Percentiles rank a stretch among this genome's conserved stretches.
These are phyloP conservation scores for Molorchus minor DNA, from an alignment of 2,888 invertebrate genomes.

Conservation along the genomic window DNA sequence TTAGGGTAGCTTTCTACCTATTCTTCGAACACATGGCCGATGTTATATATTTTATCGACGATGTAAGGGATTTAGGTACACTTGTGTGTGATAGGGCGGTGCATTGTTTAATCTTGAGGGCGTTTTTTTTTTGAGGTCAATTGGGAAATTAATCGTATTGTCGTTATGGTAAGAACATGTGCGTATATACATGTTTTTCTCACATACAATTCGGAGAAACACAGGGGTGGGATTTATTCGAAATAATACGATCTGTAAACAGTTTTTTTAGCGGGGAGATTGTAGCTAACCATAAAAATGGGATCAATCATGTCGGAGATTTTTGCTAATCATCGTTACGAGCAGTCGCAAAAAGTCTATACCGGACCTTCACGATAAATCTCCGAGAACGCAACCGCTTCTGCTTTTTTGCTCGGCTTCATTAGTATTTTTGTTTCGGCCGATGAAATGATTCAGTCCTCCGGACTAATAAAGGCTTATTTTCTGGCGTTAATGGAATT, in stretches of 20 bases:
- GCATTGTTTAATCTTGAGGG: slow-evolving; percentile 4
- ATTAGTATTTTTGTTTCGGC: not conserved
- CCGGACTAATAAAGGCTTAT: slow-evolving; percentile 7
- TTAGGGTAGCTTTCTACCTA: slow-evolving; percentile 32
- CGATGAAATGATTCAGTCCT: slow-evolving; percentile 10
- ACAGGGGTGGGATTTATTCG: no score
- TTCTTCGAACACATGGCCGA: slow-evolving; percentile 32
- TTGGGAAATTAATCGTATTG: slow-evolving; percentile 1
- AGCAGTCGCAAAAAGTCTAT: not conserved
- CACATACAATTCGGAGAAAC: not conserved
- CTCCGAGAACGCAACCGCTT: not conserved
- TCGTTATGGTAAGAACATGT: not conserved
- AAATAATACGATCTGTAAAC: no score
- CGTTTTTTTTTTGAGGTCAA: slow-evolving; percentile 5
- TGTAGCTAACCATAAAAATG: no score
- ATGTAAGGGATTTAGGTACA: slow-evolving; percentile 1
- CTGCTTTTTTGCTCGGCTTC: slow-evolving; percentile 1
- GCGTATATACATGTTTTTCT: not conserved
- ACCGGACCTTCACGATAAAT: not conserved
- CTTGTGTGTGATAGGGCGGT: slow-evolving; percentile 13
- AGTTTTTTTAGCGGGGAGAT: no score
- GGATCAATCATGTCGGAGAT: not conserved
- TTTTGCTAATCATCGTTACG: slow-evolving; percentile 1
- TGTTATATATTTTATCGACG: slow-evolving; percentile 16
- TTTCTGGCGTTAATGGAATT: not conserved